These are phyloP conservation scores for Lycaon pictus DNA, from an alignment of 2,113 vertebrate species.

Conservation along the genomic window DNA sequence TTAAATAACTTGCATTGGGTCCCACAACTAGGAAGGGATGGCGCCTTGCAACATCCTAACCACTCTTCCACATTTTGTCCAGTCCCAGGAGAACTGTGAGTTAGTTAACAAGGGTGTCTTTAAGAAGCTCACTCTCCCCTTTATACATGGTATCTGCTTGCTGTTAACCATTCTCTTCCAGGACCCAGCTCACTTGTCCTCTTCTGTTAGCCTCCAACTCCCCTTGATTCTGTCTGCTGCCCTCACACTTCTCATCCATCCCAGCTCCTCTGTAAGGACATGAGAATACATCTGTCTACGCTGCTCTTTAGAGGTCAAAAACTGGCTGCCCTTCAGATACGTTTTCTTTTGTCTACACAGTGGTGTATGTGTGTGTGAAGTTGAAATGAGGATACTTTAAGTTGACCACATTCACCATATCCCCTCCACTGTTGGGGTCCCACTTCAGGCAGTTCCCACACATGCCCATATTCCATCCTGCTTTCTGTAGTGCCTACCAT, in stretches of 20 bases:
- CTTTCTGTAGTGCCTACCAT: neutral
- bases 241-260: neutral
- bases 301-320: neutral
- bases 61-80: accelerated
- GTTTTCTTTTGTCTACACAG: neutral
- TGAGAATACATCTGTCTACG: neutral
- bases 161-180: neutral
- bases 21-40: neutral
- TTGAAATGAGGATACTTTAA: neutral
- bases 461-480: neutral
- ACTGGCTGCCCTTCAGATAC: neutral
- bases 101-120: neutral
- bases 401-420: too few relatives aligned
- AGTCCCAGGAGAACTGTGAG: neutral
- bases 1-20: neutral
- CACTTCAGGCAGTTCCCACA: neutral
- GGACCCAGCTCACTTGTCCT: neutral
- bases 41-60: neutral
- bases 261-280: neutral
- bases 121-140: neutral
- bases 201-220: neutral
- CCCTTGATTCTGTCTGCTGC: neutral
- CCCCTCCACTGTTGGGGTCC: neutral
- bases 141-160: neutral
- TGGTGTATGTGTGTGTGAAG: too few relatives aligned